Conservation (phyloP, 2,797 vertebrate genomes). For the Typhlichthys subterraneus region DNA sequence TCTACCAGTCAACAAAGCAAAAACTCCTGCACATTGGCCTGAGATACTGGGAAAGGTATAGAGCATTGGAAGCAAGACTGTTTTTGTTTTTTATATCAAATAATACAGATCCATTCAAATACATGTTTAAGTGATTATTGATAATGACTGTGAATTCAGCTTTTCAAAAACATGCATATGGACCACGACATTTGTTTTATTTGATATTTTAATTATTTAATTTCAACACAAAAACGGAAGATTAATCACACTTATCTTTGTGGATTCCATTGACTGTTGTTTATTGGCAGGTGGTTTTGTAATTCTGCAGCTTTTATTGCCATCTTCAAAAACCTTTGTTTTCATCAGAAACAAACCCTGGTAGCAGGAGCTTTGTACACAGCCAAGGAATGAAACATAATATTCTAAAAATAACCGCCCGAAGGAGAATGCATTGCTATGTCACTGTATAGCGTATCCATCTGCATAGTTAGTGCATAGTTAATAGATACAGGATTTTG, state of each 20-base stretch:
- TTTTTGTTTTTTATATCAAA: neutral
- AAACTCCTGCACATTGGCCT: slow-evolving; percentile 12
- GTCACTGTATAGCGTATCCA: slow-evolving; percentile 25
- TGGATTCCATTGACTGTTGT: slow-evolving; percentile 13
- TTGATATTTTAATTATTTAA: slow-evolving; percentile 30
- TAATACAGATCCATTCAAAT: neutral
- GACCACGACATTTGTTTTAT: slow-evolving; percentile 3
- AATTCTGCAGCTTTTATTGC: slow-evolving; percentile 19
- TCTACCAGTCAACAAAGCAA: slow-evolving; percentile 43
- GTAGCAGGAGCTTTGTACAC: slow-evolving; percentile 28
- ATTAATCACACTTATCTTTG: neutral
- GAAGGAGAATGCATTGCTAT: slow-evolving; percentile 13
- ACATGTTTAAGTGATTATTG: neutral
- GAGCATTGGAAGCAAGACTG: neutral
- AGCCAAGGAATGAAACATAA: slow-evolving; percentile 59
- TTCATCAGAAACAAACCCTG: neutral
- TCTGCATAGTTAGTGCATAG: neutral
- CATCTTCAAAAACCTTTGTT: too few species aligned
- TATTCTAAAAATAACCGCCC: slow-evolving; percentile 27
- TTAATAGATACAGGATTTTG: slow-evolving; percentile 14
- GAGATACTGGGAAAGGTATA: slow-evolving; percentile 18
- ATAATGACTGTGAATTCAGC: too few species aligned
- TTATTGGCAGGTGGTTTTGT: slow-evolving; percentile 13
- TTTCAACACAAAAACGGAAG: slow-evolving; percentile 23
- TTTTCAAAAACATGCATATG: too few species aligned